These are phyloP conservation scores for Reticulitermes speratus DNA, from an alignment of 1,140 invertebrate genomes.

Conservation along the genomic window DNA sequence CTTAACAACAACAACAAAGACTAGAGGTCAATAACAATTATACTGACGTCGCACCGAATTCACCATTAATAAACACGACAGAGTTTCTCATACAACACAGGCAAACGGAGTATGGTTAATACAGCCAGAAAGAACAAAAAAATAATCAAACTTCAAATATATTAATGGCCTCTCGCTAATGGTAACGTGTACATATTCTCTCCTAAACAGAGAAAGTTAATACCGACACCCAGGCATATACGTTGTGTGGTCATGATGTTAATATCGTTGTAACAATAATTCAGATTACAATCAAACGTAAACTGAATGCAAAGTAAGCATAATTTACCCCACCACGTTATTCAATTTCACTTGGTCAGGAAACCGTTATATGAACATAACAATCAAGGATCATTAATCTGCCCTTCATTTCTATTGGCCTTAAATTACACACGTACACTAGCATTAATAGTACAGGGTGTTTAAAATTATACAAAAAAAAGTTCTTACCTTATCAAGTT, in stretches of 20 bases:
- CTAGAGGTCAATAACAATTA: no score
- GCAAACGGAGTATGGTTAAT: no score
- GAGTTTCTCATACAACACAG: no score
- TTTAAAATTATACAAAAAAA: background rate
- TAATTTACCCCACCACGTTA: background rate
- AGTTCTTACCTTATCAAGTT: no score
- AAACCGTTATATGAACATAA: background rate
- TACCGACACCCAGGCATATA: background rate
- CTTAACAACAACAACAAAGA: no score
- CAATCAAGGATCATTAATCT: background rate
- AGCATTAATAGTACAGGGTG: background rate
- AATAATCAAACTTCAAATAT: no score
- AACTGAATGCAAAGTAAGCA: background rate
- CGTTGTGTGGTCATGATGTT: background rate
- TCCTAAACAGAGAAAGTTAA: background rate
- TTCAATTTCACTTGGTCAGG: background rate
- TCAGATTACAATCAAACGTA: background rate
- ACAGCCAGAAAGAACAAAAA: no score
- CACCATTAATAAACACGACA: no score
- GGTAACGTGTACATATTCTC: no score
- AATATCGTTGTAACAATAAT: background rate
- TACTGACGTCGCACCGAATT: no score
- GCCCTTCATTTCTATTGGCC: background rate
- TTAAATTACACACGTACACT: slow-evolving; percentile 1
- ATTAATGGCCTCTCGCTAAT: no score